Evolutionary conservation across 2,888 invertebrate species (phyloP), one percentile per base, ranked within the genome.

Genomic region (Tiliacea aurago): DNA sequence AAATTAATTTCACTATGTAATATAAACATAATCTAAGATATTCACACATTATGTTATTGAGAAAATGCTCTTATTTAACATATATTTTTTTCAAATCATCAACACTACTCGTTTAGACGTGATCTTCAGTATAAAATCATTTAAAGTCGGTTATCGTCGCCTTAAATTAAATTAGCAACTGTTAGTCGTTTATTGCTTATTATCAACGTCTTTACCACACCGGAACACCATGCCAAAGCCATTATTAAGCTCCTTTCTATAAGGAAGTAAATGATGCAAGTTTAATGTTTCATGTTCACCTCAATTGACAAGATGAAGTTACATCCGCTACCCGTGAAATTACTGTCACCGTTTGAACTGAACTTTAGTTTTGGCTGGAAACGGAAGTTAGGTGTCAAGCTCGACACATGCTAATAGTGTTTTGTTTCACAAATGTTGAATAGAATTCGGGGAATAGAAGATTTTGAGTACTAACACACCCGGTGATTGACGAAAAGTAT

Each of bases 261-360:
- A 13, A 37, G 80, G 55, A 56, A 56, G 51, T 0, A 20, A 66
- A 61, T 33, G 20, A 47, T 66, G 58, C 68, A 63, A 70, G 43
- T 84, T 81, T 41, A 65, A 56, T 47, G 5, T 47, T 75, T 70
- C 76, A 51, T 65, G 70, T 76, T 84, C 47, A 65, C 70, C n/a
- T 58, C 51, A 68, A 68, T 45, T 76, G 81, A 81, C 78, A 82
- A 58, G 23, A 33, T 68, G 70, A 65, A 64, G 68, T 68, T 45
- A 81, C 61, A 70, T 81, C 82, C 85, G 70, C 13, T 45, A 18
- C 49, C 18, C 43, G 33, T 62, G 56, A 65, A 70, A 76, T 65
- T 70, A 61, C 41, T 81, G 77, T 76, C 85, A 65, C 55, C 66
- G 63, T 81, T 45, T 76, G 56, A 76, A 81, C 76, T 23, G 4